phyloP scores from a whole-genome alignment of 1,140 invertebrate species.

The Macrosteles quadrilineatus region DNA sequence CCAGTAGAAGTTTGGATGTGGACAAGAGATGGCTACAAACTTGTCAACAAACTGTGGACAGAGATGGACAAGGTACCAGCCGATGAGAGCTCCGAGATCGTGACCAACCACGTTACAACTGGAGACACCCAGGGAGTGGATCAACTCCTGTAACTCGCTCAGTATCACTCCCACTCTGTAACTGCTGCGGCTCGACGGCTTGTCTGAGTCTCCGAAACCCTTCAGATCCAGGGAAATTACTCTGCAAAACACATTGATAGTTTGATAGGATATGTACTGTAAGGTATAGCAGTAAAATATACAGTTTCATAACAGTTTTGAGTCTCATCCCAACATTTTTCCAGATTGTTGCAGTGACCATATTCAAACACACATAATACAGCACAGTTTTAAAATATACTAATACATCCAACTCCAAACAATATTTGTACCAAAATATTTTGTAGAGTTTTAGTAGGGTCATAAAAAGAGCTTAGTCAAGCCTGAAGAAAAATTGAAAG shows the following conservation, averaged over 20 bases:
- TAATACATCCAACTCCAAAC: no score
- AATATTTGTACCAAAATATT: no score
- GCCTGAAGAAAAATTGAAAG: no score
- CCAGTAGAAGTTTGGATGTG: conserved; percentile 73
- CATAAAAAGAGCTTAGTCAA: no score
- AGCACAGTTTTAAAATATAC: no score
- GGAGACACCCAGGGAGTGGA: conserved; percentile 61
- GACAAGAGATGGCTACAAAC: conserved; percentile 71
- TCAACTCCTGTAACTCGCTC: conserved; percentile 69
- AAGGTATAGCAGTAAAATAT: neutral
- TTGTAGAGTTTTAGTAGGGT: no score
- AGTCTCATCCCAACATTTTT: no score
- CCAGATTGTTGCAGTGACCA: no score
- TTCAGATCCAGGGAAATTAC: conserved; percentile 77
- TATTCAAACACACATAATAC: no score
- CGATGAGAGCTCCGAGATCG: conserved; percentile 77
- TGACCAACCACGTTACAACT: conserved; percentile 71
- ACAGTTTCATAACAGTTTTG: no score
- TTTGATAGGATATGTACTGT: conserved; percentile 29
- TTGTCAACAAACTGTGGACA: conserved; percentile 69
- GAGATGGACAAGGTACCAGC: conserved; percentile 67
- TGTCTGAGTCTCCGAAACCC: conserved; percentile 81
- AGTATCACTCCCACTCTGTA: conserved; percentile 65
- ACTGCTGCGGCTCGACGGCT: conserved; percentile 62
- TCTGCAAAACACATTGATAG: conserved; percentile 53